Evolutionary conservation across 2,797 vertebrate species (phyloP).

Genomic region (Microctenopoma stevenorrisi): DNA sequence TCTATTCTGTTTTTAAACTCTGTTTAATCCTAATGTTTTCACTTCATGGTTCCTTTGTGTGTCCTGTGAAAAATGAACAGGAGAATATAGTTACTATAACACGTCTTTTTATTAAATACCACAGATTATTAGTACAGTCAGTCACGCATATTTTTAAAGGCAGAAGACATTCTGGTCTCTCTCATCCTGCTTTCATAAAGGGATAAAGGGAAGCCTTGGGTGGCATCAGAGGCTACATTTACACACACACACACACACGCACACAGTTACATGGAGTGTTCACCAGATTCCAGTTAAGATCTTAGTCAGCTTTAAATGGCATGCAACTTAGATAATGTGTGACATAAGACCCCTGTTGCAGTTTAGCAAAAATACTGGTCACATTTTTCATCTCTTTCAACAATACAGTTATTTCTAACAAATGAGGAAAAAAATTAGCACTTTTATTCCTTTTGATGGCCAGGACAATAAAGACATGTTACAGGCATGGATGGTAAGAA

Average conservation of each 20-base stretch:
- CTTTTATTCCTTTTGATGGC: slow-evolving; percentile 21
- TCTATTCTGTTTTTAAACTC: no score
- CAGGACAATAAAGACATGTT: slow-evolving; percentile 22
- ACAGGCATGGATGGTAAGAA: slow-evolving; percentile 35
- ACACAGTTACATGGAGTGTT: slow-evolving; percentile 11
- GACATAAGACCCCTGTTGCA: slow-evolving; percentile 20
- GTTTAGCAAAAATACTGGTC: slow-evolving; percentile 7
- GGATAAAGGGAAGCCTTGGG: slow-evolving; percentile 52
- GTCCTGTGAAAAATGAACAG: neutral
- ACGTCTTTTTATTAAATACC: slow-evolving; percentile 82
- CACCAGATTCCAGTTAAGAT: slow-evolving; percentile 39
- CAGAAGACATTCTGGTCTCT: slow-evolving; percentile 71
- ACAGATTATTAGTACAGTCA: slow-evolving; percentile 84
- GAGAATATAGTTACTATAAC: slow-evolving; percentile 58
- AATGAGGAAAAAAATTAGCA: slow-evolving; percentile 4
- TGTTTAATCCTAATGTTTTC: neutral
- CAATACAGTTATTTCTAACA: slow-evolving; percentile 7
- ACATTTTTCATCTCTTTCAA: slow-evolving; percentile 11
- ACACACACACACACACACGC: slow-evolving; percentile 33
- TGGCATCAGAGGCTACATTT: slow-evolving; percentile 66
- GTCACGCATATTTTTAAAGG: slow-evolving; percentile 74
- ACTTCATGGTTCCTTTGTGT: neutral
- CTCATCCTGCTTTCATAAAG: slow-evolving; percentile 56
- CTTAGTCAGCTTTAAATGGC: slow-evolving; percentile 19
- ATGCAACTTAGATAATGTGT: slow-evolving; percentile 24